Evolutionary conservation across 2,113 vertebrate genomes (phyloP).

Genomic region (Oreochromis niloticus): DNA sequence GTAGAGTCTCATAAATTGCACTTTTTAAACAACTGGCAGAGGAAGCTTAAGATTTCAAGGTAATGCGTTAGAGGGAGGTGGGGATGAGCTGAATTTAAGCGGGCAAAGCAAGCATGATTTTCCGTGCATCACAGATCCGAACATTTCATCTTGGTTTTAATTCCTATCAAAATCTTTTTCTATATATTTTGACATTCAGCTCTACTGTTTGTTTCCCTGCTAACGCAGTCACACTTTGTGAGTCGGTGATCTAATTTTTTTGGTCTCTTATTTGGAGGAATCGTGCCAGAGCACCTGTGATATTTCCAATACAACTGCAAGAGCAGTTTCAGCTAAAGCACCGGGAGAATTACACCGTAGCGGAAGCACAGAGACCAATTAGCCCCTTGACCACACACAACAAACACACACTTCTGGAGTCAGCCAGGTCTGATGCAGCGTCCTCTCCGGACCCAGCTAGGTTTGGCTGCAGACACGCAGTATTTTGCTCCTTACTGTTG

Average conservation of each 20-base stretch:
- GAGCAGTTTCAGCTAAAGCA: background rate
- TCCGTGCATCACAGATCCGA: background rate
- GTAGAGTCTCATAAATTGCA: background rate
- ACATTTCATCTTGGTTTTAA: background rate
- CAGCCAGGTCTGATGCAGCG: background rate
- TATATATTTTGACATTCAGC: background rate
- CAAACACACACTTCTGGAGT: background rate
- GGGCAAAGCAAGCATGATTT: background rate
- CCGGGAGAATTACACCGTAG: background rate
- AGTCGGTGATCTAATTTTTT: background rate
- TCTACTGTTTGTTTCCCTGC: background rate
- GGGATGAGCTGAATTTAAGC: background rate
- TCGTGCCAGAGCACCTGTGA: background rate
- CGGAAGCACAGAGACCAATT: background rate
- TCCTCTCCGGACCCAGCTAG: background rate
- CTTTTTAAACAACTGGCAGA: background rate
- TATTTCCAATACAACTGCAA: background rate
- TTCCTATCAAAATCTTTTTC: background rate
- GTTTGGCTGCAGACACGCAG: constrained; percentile 8
- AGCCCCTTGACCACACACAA: background rate
- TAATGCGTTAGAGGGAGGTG: background rate
- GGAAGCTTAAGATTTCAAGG: background rate
- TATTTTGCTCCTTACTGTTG: constrained; percentile 2
- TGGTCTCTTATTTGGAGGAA: background rate
- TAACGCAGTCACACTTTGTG: background rate